Conservation (phyloP, 92 coral and sea anemone species). For the Pocillopora grandis region DNA sequence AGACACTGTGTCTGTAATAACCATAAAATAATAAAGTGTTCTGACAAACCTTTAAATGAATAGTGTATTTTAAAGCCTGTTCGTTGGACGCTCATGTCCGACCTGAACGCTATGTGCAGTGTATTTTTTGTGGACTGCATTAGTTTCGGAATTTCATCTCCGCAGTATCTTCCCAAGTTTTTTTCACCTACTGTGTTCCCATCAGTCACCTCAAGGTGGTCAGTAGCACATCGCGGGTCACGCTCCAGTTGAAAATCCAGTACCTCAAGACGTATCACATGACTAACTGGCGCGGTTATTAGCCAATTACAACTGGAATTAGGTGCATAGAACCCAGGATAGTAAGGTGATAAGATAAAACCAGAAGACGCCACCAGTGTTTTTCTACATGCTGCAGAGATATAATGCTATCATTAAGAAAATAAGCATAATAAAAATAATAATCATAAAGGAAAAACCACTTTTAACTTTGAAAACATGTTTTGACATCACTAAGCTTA, state of each 20-base stretch:
- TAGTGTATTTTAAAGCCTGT: slow-evolving; percentile 56
- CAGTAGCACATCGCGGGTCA: slow-evolving; percentile 41
- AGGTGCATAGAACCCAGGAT: slow-evolving; percentile 64
- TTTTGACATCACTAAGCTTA: background rate
- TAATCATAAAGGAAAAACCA: no score
- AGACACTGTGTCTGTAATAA: no score
- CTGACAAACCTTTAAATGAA: slow-evolving; percentile 17
- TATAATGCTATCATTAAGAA: no score
- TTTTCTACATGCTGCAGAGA: slow-evolving; percentile 38
- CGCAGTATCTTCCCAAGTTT: slow-evolving; percentile 57
- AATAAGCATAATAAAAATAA: no score
- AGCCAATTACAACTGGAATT: slow-evolving; percentile 63
- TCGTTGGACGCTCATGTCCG: slow-evolving; percentile 33
- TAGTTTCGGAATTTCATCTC: slow-evolving; percentile 41
- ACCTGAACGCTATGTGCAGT: slow-evolving; percentile 45
- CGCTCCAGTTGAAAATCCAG: slow-evolving; percentile 43
- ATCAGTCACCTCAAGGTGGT: slow-evolving; percentile 53
- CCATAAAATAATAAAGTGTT: background rate
- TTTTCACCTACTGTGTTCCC: slow-evolving; percentile 8
- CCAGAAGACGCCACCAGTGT: slow-evolving; percentile 26
- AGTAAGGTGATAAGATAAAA: slow-evolving; percentile 58
- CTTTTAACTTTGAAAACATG: background rate
- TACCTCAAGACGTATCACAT: slow-evolving; percentile 49
- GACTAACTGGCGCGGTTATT: slow-evolving; percentile 44
- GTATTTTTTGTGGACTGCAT: slow-evolving; percentile 41